Conservation (phyloP, 2,888 invertebrate species). For the Willowsia nigromaculata region DNA sequence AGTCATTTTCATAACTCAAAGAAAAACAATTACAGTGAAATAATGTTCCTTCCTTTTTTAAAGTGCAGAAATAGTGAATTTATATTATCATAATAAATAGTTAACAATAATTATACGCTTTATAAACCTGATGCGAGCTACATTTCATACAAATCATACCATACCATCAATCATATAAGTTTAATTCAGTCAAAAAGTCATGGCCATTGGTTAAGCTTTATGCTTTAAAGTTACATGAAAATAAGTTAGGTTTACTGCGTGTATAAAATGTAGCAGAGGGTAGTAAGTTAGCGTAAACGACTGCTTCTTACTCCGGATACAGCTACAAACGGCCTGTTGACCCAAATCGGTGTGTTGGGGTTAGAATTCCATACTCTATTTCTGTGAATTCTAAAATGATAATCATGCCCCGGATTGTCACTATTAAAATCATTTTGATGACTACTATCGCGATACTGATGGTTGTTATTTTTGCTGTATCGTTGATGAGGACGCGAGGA, state of each 20-base stretch:
- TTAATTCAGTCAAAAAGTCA: background rate
- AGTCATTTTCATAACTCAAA: no score
- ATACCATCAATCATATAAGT: background rate
- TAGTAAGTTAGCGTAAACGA: background rate
- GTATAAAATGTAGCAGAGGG: no score
- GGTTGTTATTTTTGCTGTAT: background rate
- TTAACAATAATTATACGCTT: no score
- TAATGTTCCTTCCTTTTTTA: no score
- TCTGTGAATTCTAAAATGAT: slow-evolving; percentile 55
- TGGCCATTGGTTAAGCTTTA: background rate
- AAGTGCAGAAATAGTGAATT: no score
- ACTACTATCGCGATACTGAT: background rate
- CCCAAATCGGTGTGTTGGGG: slow-evolving; percentile 30
- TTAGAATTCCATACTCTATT: slow-evolving; percentile 40
- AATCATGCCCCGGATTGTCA: slow-evolving; percentile 34
- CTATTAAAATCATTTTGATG: background rate
- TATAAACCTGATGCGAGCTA: no score
- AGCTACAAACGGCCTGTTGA: slow-evolving; percentile 22
- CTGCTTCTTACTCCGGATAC: background rate
- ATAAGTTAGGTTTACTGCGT: background rate
- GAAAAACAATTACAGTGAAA: no score
- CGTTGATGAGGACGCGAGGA: background rate
- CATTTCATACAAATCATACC: background rate
- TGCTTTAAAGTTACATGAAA: background rate
- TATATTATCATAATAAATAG: no score